Percentiles rank a stretch among this genome's conserved stretches.
These are phyloP conservation scores for Drosophila saltans DNA, from an alignment of 1,140 invertebrate genomes.

Conservation along the genomic window DNA sequence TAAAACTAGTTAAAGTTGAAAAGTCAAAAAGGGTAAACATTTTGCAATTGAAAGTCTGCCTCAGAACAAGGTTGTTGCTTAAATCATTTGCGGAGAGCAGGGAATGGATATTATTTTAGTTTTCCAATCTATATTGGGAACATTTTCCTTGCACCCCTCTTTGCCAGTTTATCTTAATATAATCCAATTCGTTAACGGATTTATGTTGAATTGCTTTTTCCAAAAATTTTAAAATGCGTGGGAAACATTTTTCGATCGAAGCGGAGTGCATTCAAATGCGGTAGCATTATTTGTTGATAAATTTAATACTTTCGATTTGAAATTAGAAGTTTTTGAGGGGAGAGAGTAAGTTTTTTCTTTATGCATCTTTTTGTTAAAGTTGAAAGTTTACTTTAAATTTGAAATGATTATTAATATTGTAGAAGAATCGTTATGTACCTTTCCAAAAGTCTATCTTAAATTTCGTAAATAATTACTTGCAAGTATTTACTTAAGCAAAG, in stretches of 20 bases:
- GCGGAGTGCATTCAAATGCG: background rate
- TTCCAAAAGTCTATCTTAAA: too few relatives aligned
- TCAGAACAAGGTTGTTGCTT: background rate
- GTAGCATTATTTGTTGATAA: background rate
- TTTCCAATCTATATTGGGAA: background rate
- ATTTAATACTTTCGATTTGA: background rate
- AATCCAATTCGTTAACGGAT: slow-evolving; percentile 41
- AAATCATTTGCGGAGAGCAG: background rate
- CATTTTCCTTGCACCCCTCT: background rate
- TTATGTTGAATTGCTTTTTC: slow-evolving; percentile 22
- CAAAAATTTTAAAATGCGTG: slow-evolving; percentile 14
- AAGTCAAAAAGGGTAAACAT: slow-evolving; percentile 32
- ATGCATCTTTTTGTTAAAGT: background rate
- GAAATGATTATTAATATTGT: background rate
- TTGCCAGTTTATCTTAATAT: background rate
- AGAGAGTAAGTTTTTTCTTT: background rate
- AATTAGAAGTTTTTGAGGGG: background rate
- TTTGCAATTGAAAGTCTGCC: background rate
- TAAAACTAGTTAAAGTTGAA: slow-evolving; percentile 22
- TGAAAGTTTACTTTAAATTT: background rate
- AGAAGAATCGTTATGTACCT: too few relatives aligned
- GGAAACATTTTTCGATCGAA: slow-evolving; percentile 54
- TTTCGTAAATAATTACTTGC: too few relatives aligned
- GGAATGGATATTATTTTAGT: background rate
- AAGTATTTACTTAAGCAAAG: too few relatives aligned